These are phyloP conservation scores for Anneissia japonica DNA, from an alignment of 35 echinoderm and acorn worm species.

Conservation along the genomic window DNA sequence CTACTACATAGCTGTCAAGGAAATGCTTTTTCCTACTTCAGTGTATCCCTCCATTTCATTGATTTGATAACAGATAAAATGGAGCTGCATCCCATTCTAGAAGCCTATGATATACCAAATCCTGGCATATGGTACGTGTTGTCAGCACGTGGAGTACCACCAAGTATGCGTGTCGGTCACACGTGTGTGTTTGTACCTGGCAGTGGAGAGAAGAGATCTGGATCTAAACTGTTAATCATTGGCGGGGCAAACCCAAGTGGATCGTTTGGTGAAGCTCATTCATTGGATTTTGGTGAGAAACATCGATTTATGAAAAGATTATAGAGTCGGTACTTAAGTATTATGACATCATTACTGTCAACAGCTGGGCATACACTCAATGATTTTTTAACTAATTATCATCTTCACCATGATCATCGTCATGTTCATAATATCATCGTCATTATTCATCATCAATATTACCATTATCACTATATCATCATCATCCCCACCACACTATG, in stretches of 20 bases:
- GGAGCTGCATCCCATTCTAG: slow-evolving; percentile 73
- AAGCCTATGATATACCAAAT: slow-evolving; percentile 43
- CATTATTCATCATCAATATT: no score
- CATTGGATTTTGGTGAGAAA: slow-evolving; percentile 73
- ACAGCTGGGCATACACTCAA: no score
- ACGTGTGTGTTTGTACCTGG: slow-evolving; percentile 35
- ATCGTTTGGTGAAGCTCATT: slow-evolving; percentile 67
- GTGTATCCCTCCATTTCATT: no score
- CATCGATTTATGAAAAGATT: slow-evolving; percentile 10
- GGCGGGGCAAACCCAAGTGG: slow-evolving; percentile 89
- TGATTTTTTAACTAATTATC: no score
- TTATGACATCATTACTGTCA: no score
- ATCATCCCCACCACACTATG: no score
- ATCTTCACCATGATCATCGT: no score
- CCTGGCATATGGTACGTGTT: slow-evolving; percentile 85
- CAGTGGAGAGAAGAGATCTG: background rate
- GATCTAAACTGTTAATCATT: slow-evolving; percentile 52
- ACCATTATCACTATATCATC: no score
- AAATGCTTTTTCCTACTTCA: no score
- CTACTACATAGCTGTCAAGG: no score
- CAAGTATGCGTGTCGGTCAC: slow-evolving; percentile 86
- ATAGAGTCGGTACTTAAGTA: no score
- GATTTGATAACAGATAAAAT: slow-evolving; percentile 20
- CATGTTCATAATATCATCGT: no score
- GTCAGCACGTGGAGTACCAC: slow-evolving; percentile 54